Evolutionary conservation across 2,888 invertebrate species (phyloP), one percentile per base, ranked within the genome.

Genomic region (Orthonychiurus folsomi): DNA sequence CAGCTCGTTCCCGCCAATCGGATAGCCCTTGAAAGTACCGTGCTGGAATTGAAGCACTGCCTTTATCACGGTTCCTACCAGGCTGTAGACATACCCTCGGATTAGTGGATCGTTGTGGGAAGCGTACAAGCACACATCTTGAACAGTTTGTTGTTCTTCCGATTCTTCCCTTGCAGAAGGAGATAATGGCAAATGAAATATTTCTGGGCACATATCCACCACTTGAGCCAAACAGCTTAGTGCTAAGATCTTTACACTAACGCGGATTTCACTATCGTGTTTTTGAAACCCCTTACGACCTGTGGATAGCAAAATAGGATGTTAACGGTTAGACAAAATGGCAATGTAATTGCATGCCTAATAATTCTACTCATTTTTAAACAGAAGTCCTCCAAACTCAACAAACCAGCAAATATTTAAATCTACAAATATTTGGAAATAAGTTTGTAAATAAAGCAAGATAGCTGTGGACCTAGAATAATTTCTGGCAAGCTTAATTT

Each of bases 201-300:
- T 80, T 68, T 84, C 81, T 0, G 95, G 93, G 73, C 85, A 84
- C 25, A 92, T 76, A 50, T 83, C 82, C 47, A 92, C 78, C 60
- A 90, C 84, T 70, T 86, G 85, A 0, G 86, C 84, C 24, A 95
- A 76, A 75, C 92, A 93, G 60, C 84, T 84, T 23, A 95, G 76
- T 0, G 93, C 89, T 48, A 94, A 82, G 5, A 89, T 86, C 78
- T 95, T 94, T 1, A 93, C 88, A 63, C 94, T 94, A 28, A 96
- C 92, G 47, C 95, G 82, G 47, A 89, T 86, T 24, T 80, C 79
- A 76, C 84, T 83, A 75, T 94, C 94, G 1, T 87, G 79, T 67
- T 88, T 84, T 56, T 86, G 75, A 2, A 81, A 79, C 3, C 84
- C 83, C 27, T 69, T 72, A 52, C 76, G 68, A 1, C 72, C 72